Conservation (phyloP, 2,113 vertebrate genomes). For the Otis tarda region DNA sequence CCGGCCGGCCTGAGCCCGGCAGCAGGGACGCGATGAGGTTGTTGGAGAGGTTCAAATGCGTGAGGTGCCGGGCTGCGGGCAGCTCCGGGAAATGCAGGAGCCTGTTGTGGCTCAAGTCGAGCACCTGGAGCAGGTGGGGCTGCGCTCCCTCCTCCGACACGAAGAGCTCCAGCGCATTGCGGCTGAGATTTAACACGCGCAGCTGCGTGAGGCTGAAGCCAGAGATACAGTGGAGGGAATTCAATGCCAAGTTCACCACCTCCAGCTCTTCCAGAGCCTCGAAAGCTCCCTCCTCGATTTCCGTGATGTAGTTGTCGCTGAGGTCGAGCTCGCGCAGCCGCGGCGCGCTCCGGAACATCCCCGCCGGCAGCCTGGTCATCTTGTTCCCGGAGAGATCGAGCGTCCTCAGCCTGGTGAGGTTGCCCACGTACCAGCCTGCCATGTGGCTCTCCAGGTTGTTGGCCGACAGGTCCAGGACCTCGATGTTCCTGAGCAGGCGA, state of each 20-base stretch:
- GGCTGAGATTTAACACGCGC: constrained; percentile 77
- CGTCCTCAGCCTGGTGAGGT: constrained; percentile 68
- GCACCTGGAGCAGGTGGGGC: constrained; percentile 72
- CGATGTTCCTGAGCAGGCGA: constrained; percentile 62
- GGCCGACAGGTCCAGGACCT: constrained; percentile 74
- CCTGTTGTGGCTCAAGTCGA: constrained; percentile 81
- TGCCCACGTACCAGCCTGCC: constrained; percentile 73
- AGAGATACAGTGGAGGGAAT: constrained; percentile 77
- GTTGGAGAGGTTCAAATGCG: constrained; percentile 79
- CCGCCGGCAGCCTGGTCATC: constrained; percentile 66
- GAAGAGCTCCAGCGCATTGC: constrained; percentile 78
- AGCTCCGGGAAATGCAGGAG: constrained; percentile 78
- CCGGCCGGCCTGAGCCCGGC: not conserved
- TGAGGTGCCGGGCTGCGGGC: constrained; percentile 61
- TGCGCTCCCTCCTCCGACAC: not conserved
- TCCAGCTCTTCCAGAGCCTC: constrained; percentile 70
- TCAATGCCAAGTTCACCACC: constrained; percentile 74
- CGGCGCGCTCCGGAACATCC: constrained; percentile 65
- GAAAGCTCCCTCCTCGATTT: constrained; percentile 77
- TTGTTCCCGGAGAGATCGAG: constrained; percentile 75
- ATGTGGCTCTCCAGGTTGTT: constrained; percentile 75
- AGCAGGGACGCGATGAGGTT: constrained; percentile 72
- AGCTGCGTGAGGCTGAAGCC: constrained; percentile 78
- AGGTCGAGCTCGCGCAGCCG: constrained; percentile 66
- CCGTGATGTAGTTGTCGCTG: constrained; percentile 76